These are phyloP conservation scores for Camarhynchus parvulus DNA, from an alignment of 2,113 vertebrate species.

Conservation along the genomic window DNA sequence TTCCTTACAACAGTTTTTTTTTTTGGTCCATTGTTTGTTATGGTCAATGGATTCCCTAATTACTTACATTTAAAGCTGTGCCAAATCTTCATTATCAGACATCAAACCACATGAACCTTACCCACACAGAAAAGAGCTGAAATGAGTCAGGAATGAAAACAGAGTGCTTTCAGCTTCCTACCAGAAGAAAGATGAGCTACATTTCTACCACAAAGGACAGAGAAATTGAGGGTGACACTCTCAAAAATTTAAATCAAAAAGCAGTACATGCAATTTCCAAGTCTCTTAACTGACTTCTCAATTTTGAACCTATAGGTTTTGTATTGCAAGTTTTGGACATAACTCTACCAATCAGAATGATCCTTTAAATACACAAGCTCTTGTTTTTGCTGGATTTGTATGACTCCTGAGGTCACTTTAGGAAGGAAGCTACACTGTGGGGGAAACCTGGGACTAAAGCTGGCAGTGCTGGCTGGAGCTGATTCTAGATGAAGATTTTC, in stretches of 20 bases:
- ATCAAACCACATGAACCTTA: neutral
- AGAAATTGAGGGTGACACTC: fast-evolving
- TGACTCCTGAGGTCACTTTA: neutral
- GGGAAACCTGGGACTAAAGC: neutral
- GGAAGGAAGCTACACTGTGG: neutral
- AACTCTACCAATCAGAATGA: neutral
- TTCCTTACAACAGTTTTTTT: neutral
- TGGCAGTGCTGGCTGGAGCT: neutral
- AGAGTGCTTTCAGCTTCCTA: neutral
- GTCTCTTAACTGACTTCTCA: neutral
- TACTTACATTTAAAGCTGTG: constrained; percentile 35
- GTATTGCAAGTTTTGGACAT: neutral
- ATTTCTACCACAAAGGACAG: neutral
- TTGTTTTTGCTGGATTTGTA: neutral
- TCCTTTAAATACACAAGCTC: neutral
- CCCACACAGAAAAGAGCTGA: neutral
- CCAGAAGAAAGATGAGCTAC: neutral
- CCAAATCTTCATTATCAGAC: constrained; percentile 6
- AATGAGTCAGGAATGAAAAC: neutral
- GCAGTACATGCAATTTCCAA: neutral
- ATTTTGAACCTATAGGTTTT: neutral
- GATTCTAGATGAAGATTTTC: neutral
- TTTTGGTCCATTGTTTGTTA: constrained; percentile 32
- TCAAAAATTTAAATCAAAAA: neutral
- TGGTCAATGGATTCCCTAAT: constrained; percentile 36